phyloP scores from a whole-genome alignment of 2,797 vertebrate species.

The Darevskia nairensis region DNA sequence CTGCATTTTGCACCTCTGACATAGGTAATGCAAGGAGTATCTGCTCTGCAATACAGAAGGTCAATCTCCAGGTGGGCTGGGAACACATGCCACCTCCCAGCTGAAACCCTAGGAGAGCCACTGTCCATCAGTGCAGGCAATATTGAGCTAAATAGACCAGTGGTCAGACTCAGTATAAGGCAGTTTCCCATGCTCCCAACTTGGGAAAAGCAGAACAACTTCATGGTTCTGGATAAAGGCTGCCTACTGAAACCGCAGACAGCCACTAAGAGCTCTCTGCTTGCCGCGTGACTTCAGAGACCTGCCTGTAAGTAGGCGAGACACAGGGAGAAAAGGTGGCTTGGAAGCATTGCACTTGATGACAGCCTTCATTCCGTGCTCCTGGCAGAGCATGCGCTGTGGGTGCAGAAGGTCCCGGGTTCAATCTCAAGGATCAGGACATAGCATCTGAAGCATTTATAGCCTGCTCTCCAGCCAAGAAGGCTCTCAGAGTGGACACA shows the following conservation, averaged over 20 bases:
- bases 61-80: no score
- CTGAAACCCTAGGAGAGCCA: no score
- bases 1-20: background rate
- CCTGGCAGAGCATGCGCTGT: background rate
- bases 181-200: slow-evolving; percentile 5
- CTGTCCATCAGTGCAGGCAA: no score
- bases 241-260: background rate
- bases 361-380: background rate
- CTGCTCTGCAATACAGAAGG: no score
- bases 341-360: background rate
- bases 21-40: background rate
- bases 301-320: background rate
- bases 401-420: background rate
- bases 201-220: slow-evolving; percentile 14
- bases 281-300: no score
- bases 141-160: no score
- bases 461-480: background rate
- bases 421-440: no score
- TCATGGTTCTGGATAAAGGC: background rate
- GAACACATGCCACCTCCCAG: no score
- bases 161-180: no score
- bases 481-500: background rate
- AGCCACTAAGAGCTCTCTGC: background rate
- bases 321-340: background rate
- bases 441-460: background rate